Evolutionary conservation across 2,113 vertebrate species (phyloP).

Genomic region (Cathartes aura): DNA sequence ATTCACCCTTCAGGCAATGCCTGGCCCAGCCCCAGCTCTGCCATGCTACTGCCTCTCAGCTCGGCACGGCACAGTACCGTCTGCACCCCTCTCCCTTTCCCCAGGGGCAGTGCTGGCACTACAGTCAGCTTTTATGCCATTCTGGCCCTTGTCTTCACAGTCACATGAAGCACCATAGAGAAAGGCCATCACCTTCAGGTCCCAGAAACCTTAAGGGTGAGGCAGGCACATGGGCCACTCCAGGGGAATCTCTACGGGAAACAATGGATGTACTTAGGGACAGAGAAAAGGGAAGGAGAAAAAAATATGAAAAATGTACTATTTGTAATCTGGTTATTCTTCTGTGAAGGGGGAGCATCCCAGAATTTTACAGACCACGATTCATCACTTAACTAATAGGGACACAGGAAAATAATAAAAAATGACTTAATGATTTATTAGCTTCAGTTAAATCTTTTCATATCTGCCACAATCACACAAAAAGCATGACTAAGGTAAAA

Average conservation of each 20-base stretch:
- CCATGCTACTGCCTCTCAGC: neutral
- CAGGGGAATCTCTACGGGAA: neutral
- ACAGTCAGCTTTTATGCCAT: neutral
- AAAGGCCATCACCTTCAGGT: neutral
- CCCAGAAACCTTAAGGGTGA: neutral
- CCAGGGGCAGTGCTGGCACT: neutral
- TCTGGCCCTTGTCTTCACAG: neutral
- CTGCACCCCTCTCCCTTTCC: neutral
- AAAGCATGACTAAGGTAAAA: neutral
- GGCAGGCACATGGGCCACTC: neutral
- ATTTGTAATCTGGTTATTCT: neutral
- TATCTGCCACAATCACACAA: neutral
- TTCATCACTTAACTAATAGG: neutral
- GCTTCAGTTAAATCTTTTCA: neutral
- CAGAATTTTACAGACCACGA: neutral
- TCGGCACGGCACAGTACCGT: fast-evolving
- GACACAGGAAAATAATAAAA: neutral
- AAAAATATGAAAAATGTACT: neutral
- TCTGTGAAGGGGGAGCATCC: neutral
- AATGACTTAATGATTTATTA: neutral
- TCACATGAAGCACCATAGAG: neutral
- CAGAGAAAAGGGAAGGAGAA: neutral
- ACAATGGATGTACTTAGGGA: neutral
- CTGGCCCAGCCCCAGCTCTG: neutral
- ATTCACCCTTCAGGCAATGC: neutral